A percentile compares a stretch with the other conserved stretches of the same genome.
phyloP scores from a whole-genome alignment of 2,888 invertebrate genomes.

The Metellina segmentata region DNA sequence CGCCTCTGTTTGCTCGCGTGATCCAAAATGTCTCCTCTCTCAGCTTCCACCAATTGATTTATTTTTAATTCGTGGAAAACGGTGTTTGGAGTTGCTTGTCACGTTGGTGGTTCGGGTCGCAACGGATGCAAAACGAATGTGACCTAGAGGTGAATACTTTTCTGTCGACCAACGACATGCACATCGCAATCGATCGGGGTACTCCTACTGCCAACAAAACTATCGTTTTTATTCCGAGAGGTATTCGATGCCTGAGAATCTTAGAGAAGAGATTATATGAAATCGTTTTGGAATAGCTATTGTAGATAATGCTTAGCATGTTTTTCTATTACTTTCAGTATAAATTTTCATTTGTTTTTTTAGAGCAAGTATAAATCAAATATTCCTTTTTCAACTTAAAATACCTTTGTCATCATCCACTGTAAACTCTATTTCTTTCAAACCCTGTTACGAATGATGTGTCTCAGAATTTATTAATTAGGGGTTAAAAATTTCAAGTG shows the following conservation, averaged over 20 bases:
- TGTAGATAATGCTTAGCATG: constrained; percentile 34
- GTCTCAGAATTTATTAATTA: no score
- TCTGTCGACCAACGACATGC: constrained; percentile 2
- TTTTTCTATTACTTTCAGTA: not conserved
- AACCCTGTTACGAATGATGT: no score
- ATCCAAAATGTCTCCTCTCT: constrained; percentile 13
- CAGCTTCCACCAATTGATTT: not conserved
- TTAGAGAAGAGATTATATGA: not conserved
- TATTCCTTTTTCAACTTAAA: no score
- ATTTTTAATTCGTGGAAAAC: constrained; percentile 38
- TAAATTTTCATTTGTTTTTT: no score
- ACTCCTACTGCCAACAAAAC: not conserved
- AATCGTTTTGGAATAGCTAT: constrained; percentile 24
- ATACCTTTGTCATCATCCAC: no score
- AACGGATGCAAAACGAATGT: constrained; percentile 29
- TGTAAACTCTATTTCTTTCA: no score
- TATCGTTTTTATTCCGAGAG: constrained; percentile 11
- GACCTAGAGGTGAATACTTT: constrained; percentile 38
- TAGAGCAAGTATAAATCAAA: no score
- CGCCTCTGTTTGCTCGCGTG: not conserved
- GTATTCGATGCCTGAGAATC: not conserved
- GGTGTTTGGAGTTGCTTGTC: constrained; percentile 28
- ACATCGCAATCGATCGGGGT: constrained; percentile 34
- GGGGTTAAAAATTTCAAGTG: no score
- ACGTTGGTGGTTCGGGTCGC: constrained; percentile 37